Base-by-base conservation (phyloP, 1,140 invertebrate species). In the Vollenhovia emeryi region DNA sequence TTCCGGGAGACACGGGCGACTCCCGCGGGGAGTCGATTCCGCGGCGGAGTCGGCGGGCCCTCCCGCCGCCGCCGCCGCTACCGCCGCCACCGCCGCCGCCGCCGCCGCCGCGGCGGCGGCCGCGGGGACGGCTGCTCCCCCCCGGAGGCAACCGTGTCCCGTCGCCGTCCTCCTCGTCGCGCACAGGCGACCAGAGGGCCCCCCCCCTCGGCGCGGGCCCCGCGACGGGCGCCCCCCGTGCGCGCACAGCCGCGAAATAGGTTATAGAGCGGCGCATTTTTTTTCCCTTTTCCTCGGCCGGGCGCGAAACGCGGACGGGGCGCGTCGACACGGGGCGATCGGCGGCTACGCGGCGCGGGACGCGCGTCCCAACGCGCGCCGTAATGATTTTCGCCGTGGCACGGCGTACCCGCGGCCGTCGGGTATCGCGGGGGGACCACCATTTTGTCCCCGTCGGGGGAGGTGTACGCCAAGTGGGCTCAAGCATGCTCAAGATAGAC, bases 391-490 rank as follows among this genome's bases (percentile, higher is more conserved):
- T 91, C 74, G 66, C 68, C 52, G 84, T 91, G 92, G 93, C 91
- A 92, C 89, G 90, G 89, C 88, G 90, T n/a, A n/a, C 90, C 90
- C 91, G 92, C n/a, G 91, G 92, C 82, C 90, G 88, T 92, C 92
- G 33, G 92, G 90, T 91, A 91, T 94, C 93, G 92, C 8, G 8
- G 91, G 93, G 92, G 95, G 94, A 33, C 95, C 95, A 95, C 95
- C 95, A 95, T 95, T 95, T 95, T 95, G 95, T 95, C 93, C n/a
- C n/a, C 93, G 93, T 94, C 94, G 95, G 95, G 95, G 95, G 95
- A 95, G 95, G 95, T 95, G 95, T 93, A 93, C 91, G 91, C 94
- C 92, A 95, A 94, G 93, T 94, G 93, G 93, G 93, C 94, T 94
- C 91, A 93, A 94, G 94, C 94, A 95, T 94, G 94, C 93, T 94